Evolutionary conservation across 2,888 invertebrate genomes (phyloP), one percentile per base, ranked within the genome.

Genomic region (Chloroclystis v-ata): DNA sequence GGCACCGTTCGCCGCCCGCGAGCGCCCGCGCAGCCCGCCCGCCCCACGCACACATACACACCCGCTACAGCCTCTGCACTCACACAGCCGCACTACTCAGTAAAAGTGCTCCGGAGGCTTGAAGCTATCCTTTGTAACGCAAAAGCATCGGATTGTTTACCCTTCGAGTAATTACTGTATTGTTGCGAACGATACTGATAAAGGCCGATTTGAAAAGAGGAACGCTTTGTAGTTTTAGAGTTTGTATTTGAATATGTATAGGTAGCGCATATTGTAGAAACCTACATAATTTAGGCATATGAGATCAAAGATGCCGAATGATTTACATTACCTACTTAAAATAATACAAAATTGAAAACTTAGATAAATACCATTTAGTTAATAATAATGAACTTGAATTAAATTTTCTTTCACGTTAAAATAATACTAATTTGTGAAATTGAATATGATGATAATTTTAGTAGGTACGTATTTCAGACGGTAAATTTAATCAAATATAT

Each of bases 1-100:
- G 72, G 78, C 85, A 87, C 84, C 84, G 85, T 84, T 85, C 82
- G 83, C 83, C 82, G 82, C 84, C 85, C 85, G 78, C 82, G 76
- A 20, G 20, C 35, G 70, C 72, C 68, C 59, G 57, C 67, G 73
- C 72, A 71, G 73, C 75, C 76, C 69, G 72, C 69, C 67, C 68
- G 69, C 65, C 69, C 67, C 67, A 73, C 73, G 69, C 71, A 72
- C 73, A 72, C 75, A 71, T 58, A 51, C 55, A 47, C 56, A 43
- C 47, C 46, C 56, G n/a, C 16, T 20, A 35, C 35, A 66, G 35
- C 35, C 35, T 35, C n/a, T n/a, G n/a, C n/a, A n/a, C n/a, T n/a
- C 68, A 70, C 67, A 76, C 76, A 75, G 63, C 62, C 65, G 73
- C 66, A 72, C 69, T 74, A 73, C 75, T 76, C 81, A 85, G 84